Base-by-base conservation (phyloP, 2,113 vertebrate species). In the Pampusana beccarii region DNA sequence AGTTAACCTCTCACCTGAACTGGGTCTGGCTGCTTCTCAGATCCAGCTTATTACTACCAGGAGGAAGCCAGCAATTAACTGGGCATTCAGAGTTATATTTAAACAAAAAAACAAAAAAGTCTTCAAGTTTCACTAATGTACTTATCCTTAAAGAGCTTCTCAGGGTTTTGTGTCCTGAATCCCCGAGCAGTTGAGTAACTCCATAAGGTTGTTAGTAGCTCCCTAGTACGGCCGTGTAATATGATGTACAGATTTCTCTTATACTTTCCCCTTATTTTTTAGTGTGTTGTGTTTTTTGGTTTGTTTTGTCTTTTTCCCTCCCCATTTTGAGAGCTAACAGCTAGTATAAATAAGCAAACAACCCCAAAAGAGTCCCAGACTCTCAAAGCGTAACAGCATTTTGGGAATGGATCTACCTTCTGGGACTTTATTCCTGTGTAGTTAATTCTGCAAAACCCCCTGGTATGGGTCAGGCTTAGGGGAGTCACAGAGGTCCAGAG, bases 1-100 rank as follows among this genome's bases (percentile, higher is more conserved):
- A 89, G 77, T 95, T 95, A 82, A 72, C 80, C 92, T 96, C 60
- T 95, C 64, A 82, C 60, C 87, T 90, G 83, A 56, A 11, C 78
- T 80, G 74, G 46, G 36, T 64, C 69, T 67, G 2, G 9, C 24
- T 34, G 46, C 53, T 51, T 36, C 6, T 31, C 54, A 31, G 31
- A 46, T 77, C 61, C 13, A 46, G 51, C 34, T 88, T 61, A 40
- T 78, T 90, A 75, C 74, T 56, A 1, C 33, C 29, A 25, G 34
- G 72, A 67, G 69, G 51, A 83, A 79, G 46, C 50, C 26, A 10
- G 54, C 48, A 4, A 10, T 53, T 78, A 70, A 28, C 80, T 46
- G 60, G 20, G 54, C 21, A 29, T 21, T 71, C 71, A 51, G 26
- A 60, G 11, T 29, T 69, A 8, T 4, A n/a, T 40, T 79, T 29